Base-by-base conservation (phyloP, 2,797 vertebrate genomes). In the Neopelma chrysocephalum region DNA sequence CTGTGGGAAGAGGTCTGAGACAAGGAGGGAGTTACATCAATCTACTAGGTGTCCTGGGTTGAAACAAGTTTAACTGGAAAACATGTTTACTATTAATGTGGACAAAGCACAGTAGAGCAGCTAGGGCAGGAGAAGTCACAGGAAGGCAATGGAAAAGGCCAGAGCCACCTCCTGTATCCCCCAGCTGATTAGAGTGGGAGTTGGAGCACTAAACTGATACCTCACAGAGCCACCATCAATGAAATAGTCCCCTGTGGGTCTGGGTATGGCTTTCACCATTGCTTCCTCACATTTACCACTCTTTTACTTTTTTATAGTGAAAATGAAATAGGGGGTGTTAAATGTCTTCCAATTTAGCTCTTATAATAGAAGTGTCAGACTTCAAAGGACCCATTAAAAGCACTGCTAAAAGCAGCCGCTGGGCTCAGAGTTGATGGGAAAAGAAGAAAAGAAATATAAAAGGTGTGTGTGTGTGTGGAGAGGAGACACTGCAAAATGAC, bases 151-250 rank as follows among this genome's bases (percentile, higher is more conserved):
- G 22, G 31, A 12, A 40, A 18, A 2, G 10, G 27, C 21, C 65
- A 69, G 62, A 78, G 11, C 12, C 10, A 1, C 23, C 61, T 69
- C n/a, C 72, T 54, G 14, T 20, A 27, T 36, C 31, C 18, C 4
- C 4, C 18, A 34, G 18, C 5, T 0, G 0, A 7, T 15, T 1
- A 0, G 0, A 16, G 22, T 64, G n/a, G 10, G 38, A 91, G 45
- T 50, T 1, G 11, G 32, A 71, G 4, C 70, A 32, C 47, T n/a
- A 32, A 89, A 45, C 17, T 10, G 57, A 18, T 62, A 84, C 29
- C 25, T 82, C 43, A 11, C 25, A 62, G 72, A 65, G 9, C 43
- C 65, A 62, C 23, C 51, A 8, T 68, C 69, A 75, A 38, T 60
- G 22, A 78, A 83, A 61, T 38, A 64, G 45, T 38, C 36, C 72